These are phyloP conservation scores for Muscicapa adusta DNA, from an alignment of 2,113 vertebrate genomes.

Conservation along the genomic window DNA sequence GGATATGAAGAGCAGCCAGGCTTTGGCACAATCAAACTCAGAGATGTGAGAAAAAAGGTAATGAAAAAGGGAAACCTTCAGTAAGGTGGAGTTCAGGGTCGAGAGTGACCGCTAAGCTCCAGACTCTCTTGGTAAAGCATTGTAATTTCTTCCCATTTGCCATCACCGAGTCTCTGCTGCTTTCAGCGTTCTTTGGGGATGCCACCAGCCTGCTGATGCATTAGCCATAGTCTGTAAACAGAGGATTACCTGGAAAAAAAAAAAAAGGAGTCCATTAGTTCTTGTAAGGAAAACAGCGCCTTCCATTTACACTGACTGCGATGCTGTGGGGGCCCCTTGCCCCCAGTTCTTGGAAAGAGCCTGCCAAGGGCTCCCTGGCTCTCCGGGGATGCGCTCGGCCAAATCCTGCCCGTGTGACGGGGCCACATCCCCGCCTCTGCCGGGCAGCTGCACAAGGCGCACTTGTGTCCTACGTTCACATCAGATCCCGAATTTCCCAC, in stretches of 20 bases:
- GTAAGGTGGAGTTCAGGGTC: not conserved
- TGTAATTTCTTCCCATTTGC: not conserved
- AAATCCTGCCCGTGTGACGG: not conserved
- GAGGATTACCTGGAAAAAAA: not conserved
- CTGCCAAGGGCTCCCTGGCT: not conserved
- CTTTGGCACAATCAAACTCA: not conserved
- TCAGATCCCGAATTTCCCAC: not conserved
- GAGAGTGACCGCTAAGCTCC: not conserved
- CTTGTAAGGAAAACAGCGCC: not conserved
- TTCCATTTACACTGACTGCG: not conserved
- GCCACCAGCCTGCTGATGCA: not conserved
- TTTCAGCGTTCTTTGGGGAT: not conserved
- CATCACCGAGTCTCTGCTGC: not conserved
- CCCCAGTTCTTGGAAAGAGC: not conserved
- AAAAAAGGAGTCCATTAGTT: not conserved
- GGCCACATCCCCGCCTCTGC: not conserved
- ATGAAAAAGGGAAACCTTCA: not conserved
- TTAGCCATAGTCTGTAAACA: not conserved
- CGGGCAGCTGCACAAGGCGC: not conserved
- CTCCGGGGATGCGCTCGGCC: not conserved
- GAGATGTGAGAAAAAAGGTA: not conserved
- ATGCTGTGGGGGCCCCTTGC: no score
- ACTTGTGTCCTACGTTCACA: fast-evolving
- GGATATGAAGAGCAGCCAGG: not conserved
- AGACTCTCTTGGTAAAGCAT: not conserved